Conservation (phyloP, 2,888 invertebrate species). For the Molorchus minor region DNA sequence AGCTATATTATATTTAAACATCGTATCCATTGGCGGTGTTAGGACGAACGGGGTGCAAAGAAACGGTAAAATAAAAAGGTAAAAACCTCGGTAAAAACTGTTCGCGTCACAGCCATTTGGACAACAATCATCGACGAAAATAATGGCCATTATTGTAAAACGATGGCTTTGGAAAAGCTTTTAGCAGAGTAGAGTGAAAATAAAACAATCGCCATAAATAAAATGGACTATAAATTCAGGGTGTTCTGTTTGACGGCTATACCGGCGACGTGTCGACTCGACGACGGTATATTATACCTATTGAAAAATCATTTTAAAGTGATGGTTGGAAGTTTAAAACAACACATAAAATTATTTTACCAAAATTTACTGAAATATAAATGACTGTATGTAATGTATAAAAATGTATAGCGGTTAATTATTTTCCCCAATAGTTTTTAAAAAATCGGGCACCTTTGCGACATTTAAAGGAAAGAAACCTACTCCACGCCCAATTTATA, state of each 20-base stretch:
- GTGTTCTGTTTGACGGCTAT: conserved; percentile 20
- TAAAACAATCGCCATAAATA: conserved; percentile 35
- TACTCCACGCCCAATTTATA: no score
- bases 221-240: conserved; percentile 33
- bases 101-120: conserved; percentile 22
- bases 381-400: no score
- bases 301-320: conserved; percentile 27
- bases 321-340: no score
- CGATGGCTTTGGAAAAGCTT: conserved; percentile 34
- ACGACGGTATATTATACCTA: no score
- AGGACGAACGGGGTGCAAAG: not conserved
- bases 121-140: conserved; percentile 32
- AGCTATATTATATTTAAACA: not conserved
- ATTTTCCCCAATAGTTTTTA: no score
- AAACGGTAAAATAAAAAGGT: conserved; percentile 16
- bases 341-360: no score
- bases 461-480: no score
- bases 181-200: conserved; percentile 32
- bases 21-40: conserved; percentile 24
- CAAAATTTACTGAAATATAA: no score
- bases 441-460: no score
- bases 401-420: no score
- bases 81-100: conserved; percentile 21
- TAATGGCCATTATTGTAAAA: conserved; percentile 35
- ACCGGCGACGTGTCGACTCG: no score